Conservation (phyloP, 2,797 vertebrate genomes). For the Thamnophis elegans region DNA sequence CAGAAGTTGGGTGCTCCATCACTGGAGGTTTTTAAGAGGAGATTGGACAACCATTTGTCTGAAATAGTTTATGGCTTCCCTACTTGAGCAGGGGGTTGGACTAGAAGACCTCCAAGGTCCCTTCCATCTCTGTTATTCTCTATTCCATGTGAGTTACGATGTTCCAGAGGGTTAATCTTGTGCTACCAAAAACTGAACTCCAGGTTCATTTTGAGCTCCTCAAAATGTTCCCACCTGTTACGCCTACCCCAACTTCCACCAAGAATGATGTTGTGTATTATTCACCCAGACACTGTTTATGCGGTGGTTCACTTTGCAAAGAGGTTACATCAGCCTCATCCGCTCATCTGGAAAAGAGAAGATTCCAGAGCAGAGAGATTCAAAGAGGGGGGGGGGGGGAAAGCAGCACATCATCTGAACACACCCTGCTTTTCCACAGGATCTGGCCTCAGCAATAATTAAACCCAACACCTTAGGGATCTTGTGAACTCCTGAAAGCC, state of each 20-base stretch:
- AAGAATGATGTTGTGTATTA: background rate
- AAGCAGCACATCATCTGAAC: background rate
- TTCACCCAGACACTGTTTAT: background rate
- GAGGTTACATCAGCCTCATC: background rate
- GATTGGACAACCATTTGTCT: too few relatives aligned
- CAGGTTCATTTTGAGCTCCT: background rate
- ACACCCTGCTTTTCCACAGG: background rate
- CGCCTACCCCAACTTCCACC: slow-evolving; percentile 18
- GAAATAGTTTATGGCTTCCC: too few relatives aligned
- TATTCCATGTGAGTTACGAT: too few relatives aligned
- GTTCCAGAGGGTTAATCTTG: background rate
- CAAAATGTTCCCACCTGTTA: slow-evolving; percentile 27
- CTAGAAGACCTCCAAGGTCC: too few relatives aligned
- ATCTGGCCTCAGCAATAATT: slow-evolving; percentile 27
- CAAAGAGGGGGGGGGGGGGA: background rate
- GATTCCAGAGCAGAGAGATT: background rate
- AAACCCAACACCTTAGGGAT: slow-evolving; percentile 31
- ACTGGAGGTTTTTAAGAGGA: too few relatives aligned
- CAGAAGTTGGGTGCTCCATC: too few relatives aligned
- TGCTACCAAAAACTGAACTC: background rate
- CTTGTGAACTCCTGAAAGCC: slow-evolving; percentile 22
- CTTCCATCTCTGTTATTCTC: too few relatives aligned
- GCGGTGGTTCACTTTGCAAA: slow-evolving; percentile 18
- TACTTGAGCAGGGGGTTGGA: too few relatives aligned
- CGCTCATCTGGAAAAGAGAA: background rate